These are phyloP conservation scores for Drosophila nasuta DNA, from an alignment of 1,140 invertebrate genomes.

Conservation along the genomic window DNA sequence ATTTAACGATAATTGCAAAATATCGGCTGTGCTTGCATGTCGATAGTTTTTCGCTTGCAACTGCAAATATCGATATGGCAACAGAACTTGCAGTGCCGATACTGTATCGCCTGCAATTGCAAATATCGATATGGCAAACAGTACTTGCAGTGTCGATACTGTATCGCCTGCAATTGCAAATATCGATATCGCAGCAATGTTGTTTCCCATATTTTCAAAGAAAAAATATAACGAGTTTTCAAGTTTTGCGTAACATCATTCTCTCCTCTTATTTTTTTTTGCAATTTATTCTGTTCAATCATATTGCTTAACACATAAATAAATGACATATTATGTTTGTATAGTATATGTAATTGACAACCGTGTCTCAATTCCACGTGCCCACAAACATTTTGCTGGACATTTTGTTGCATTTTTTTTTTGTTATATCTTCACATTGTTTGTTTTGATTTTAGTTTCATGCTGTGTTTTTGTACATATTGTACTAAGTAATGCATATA, in stretches of 20 bases:
- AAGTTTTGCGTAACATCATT: slow-evolving; percentile 30
- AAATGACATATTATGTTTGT: slow-evolving; percentile 24
- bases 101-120: too few relatives aligned
- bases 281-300: slow-evolving; percentile 45
- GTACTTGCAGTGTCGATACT: too few relatives aligned
- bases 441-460: not conserved
- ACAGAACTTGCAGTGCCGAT: too few relatives aligned
- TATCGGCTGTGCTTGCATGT: too few relatives aligned
- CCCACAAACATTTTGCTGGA: slow-evolving; percentile 4
- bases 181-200: too few relatives aligned
- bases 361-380: slow-evolving; percentile 22
- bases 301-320: slow-evolving; percentile 48
- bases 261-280: not conserved
- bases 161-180: too few relatives aligned
- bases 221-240: slow-evolving; percentile 4
- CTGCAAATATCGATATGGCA: too few relatives aligned
- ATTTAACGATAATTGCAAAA: too few relatives aligned
- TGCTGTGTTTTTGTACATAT: slow-evolving; percentile 14
- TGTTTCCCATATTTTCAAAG: not conserved
- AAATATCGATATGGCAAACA: too few relatives aligned
- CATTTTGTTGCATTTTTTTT: slow-evolving; percentile 6
- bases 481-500: slow-evolving; percentile 25
- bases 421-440: not conserved
- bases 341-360: slow-evolving; percentile 32
- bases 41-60: too few relatives aligned